Evolutionary conservation across 2,113 vertebrate species (phyloP).

Genomic region (Octodon degus): DNA sequence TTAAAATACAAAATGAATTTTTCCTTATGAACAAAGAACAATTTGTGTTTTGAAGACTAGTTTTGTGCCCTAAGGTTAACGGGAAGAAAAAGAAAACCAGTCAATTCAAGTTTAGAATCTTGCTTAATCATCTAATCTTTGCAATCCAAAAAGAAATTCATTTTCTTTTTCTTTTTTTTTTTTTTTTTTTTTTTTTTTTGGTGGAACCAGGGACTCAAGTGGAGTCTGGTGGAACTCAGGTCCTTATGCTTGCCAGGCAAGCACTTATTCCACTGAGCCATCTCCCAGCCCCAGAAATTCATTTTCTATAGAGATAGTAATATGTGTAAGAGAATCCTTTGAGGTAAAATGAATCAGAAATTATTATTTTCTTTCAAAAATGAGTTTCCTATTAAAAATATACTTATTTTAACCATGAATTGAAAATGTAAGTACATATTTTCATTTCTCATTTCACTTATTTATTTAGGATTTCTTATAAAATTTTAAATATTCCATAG

Average conservation of each 20-base stretch:
- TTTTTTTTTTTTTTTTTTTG: too few relatives aligned
- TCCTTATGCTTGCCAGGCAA: too few relatives aligned
- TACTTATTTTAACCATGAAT: conserved; percentile 53
- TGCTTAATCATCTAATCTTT: conserved; percentile 80
- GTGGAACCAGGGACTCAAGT: too few relatives aligned
- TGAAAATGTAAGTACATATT: conserved; percentile 7
- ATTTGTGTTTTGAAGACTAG: conserved; percentile 43
- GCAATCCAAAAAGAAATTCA: conserved; percentile 79
- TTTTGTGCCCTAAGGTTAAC: conserved; percentile 47
- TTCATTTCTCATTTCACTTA: not conserved
- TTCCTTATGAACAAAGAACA: conserved; percentile 14
- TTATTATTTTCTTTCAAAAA: conserved; percentile 77
- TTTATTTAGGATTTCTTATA: not conserved
- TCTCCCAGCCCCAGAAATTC: conserved; percentile 54
- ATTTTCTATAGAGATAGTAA: conserved; percentile 72
- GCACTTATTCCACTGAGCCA: too few relatives aligned
- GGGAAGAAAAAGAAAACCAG: conserved; percentile 74
- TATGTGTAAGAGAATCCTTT: conserved; percentile 78
- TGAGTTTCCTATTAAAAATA: conserved; percentile 71
- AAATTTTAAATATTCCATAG: conserved; percentile 51
- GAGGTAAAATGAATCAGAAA: conserved; percentile 68
- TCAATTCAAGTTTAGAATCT: conserved; percentile 81
- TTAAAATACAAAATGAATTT: conserved; percentile 70
- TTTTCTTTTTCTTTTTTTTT: not conserved
- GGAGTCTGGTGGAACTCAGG: too few relatives aligned